Percentiles rank a stretch among this genome's conserved stretches.
These are phyloP conservation scores for Peromyscus nudipes DNA, from an alignment of 2,797 vertebrate genomes.

Conservation along the genomic window DNA sequence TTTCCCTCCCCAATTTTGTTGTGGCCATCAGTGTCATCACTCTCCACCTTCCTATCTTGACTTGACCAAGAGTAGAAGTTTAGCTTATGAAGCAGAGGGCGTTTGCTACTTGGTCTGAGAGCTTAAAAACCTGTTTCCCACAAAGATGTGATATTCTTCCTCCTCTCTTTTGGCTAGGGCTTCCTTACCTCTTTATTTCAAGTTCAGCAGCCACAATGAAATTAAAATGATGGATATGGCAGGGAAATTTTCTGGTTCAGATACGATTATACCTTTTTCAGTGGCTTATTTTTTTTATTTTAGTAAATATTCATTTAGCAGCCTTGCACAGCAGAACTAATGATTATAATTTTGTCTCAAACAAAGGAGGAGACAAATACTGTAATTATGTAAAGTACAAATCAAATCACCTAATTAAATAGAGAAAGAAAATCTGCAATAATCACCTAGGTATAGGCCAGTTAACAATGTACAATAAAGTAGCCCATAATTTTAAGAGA, in stretches of 20 bases:
- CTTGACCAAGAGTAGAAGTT: neutral
- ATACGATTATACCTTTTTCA: constrained; percentile 74
- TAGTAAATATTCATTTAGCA: constrained; percentile 78
- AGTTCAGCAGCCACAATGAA: constrained; percentile 67
- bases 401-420: constrained; percentile 81
- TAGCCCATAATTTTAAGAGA: constrained; percentile 69
- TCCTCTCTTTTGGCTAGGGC: neutral
- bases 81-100: neutral
- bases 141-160: neutral
- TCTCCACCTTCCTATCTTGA: neutral
- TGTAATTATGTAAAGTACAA: constrained; percentile 79
- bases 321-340: constrained; percentile 75
- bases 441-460: constrained; percentile 58
- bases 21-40: neutral
- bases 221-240: constrained; percentile 70
- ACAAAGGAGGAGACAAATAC: constrained; percentile 77
- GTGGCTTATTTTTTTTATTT: constrained; percentile 76
- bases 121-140: constrained; percentile 47
- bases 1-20: neutral
- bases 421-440: constrained; percentile 71
- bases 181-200: constrained; percentile 64
- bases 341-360: constrained; percentile 77
- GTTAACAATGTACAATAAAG: constrained; percentile 66
- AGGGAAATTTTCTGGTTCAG: constrained; percentile 75
- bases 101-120: neutral